These are phyloP conservation scores for Phalloptychus januarius DNA, from an alignment of 2,797 vertebrate species.

Conservation along the genomic window DNA sequence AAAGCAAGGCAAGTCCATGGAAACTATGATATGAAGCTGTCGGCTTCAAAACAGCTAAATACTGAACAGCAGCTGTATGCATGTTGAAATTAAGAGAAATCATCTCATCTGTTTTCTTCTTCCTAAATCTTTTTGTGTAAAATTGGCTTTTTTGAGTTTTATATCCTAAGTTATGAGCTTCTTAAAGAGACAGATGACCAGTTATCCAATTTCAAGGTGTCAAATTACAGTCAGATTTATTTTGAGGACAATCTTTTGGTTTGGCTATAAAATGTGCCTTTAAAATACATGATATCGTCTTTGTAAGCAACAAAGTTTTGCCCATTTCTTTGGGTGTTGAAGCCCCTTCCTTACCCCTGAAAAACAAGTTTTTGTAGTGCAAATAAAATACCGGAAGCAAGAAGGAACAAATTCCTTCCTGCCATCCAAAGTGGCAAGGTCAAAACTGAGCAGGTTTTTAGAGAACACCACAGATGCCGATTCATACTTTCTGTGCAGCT, in stretches of 20 bases:
- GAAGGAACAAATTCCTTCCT: not conserved
- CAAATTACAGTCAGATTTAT: no score
- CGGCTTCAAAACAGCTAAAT: conserved; percentile 38
- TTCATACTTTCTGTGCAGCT: conserved; percentile 47
- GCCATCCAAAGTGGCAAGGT: conserved; percentile 3
- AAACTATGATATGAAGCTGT: conserved; percentile 34
- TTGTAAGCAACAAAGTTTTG: not conserved
- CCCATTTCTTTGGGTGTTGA: not conserved
- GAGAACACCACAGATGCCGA: conserved; percentile 46
- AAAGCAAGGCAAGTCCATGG: conserved; percentile 16
- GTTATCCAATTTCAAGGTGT: no score
- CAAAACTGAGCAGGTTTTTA: not conserved
- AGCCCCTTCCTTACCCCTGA: no score
- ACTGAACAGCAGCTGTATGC: conserved; percentile 36
- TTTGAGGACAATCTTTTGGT: no score
- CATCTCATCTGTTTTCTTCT: conserved; percentile 14
- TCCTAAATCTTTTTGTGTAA: not conserved
- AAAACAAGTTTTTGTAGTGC: not conserved
- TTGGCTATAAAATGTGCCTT: no score
- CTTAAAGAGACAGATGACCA: no score
- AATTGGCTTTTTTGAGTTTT: no score
- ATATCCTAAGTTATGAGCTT: no score
- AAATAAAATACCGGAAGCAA: not conserved
- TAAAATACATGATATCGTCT: not conserved
- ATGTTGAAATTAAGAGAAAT: conserved; percentile 38